phyloP scores from a whole-genome alignment of 2,113 vertebrate species.

The Dromaius novaehollandiae region DNA sequence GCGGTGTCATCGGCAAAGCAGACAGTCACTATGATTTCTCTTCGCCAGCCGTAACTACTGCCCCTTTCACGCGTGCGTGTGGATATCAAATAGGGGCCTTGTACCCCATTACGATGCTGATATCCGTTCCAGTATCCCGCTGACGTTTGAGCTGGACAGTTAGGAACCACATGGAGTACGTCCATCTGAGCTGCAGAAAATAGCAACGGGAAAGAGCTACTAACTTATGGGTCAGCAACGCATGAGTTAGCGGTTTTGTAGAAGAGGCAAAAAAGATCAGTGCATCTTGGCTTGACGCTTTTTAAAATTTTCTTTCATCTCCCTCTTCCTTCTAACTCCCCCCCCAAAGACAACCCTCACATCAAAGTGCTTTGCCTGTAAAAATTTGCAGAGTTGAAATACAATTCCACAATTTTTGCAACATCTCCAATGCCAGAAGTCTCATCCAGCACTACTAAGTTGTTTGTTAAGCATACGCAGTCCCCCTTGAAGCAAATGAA shows the following conservation, averaged over 20 bases:
- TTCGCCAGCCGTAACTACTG: neutral
- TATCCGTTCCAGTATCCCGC: neutral
- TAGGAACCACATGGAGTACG: neutral
- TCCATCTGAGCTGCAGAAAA: neutral
- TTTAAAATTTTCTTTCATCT: neutral
- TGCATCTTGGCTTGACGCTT: neutral
- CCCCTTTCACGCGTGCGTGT: neutral
- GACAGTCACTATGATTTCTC: conserved; percentile 40
- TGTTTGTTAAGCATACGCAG: neutral
- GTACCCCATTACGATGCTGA: neutral
- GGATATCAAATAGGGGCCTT: conserved; percentile 37
- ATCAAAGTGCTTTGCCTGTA: neutral
- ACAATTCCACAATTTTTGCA: neutral
- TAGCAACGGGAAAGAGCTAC: neutral
- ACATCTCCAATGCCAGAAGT: neutral
- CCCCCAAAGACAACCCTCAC: neutral
- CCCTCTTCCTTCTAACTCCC: neutral
- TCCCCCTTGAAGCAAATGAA: neutral
- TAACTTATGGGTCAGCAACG: neutral
- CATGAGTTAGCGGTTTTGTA: neutral
- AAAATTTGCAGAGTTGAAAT: neutral
- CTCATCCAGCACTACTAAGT: neutral
- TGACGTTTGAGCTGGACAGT: neutral
- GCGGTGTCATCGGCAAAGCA: conserved; percentile 57
- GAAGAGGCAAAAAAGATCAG: neutral